These are phyloP conservation scores for Acromyrmex heyeri DNA, from an alignment of 1,140 invertebrate species.

Conservation along the genomic window DNA sequence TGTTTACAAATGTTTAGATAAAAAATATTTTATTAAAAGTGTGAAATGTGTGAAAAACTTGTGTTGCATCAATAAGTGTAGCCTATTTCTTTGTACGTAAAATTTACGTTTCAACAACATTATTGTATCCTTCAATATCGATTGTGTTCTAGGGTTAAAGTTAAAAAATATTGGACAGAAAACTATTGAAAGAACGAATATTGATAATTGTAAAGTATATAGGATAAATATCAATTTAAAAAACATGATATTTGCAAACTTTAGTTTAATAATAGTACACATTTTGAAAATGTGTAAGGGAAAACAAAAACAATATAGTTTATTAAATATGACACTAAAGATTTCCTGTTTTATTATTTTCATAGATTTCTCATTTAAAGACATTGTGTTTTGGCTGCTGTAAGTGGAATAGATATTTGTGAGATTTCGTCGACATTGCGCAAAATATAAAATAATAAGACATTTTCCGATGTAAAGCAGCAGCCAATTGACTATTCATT, in stretches of 20 bases:
- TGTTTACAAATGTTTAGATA: too few relatives aligned
- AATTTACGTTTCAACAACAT: too few relatives aligned
- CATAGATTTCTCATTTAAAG: constrained; percentile 75
- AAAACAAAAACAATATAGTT: background rate
- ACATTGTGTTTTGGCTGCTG: constrained; percentile 77
- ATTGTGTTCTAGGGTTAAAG: too few relatives aligned
- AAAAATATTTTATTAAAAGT: too few relatives aligned
- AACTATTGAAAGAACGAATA: too few relatives aligned
- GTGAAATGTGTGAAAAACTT: too few relatives aligned
- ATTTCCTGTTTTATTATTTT: constrained; percentile 71
- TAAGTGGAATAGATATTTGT: constrained; percentile 71
- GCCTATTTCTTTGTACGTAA: too few relatives aligned
- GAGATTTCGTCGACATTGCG: constrained; percentile 75
- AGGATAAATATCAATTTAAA: background rate
- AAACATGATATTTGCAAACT: background rate
- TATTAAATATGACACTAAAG: constrained; percentile 5
- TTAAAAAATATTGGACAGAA: too few relatives aligned
- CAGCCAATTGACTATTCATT: constrained; percentile 49
- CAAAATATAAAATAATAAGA: constrained; percentile 81
- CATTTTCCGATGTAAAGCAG: constrained; percentile 81
- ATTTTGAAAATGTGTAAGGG: background rate
- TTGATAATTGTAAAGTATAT: background rate
- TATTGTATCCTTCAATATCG: too few relatives aligned
- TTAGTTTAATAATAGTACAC: background rate
- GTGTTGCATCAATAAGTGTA: too few relatives aligned